Evolutionary conservation across 2,888 invertebrate genomes (phyloP), one percentile per base, ranked within the genome.

Genomic region (Ormyrus nitidulus): DNA sequence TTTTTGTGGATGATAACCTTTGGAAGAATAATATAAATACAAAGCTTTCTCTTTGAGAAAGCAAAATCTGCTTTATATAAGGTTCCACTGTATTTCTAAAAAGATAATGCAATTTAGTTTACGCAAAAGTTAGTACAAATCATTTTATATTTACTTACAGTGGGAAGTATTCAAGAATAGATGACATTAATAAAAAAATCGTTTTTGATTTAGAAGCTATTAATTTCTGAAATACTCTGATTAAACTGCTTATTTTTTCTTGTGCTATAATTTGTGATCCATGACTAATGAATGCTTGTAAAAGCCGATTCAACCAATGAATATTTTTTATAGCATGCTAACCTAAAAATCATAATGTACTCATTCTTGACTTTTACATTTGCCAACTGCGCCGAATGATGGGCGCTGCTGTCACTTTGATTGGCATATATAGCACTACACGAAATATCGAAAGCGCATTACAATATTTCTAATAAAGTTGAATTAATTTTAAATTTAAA

Each of bases 171-270:
- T 95, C 95, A 64, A 99, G 93, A 86, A 99, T 93, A 65, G 94
- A 94, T 88, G 97, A 96, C 84, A 99, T 93, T 9, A 99, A 92
- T 87, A 96, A 94, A 91, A 99, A 99, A 6, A 90, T 99, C 99
- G 88, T 99, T 97, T 0, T n/a, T n/a, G 95, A 93, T 91, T 98
- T 98, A 0, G 98, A 98, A 0, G 98, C 96, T 82, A 99, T 96
- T 87, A 99, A 92, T 91, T 99, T 98, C 90, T 99, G 99, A 91
- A 98, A 99, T 8, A 99, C 96, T 1, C 99, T 99, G 64, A 99
- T 92, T 85, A 98, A 93, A 1, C 95, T 95, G 86, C 93, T 94
- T 93, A 96, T 91, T 90, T 96, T 95, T 62, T 94, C 94, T 77
- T 94, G 90, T 7, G 92, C 92, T 11, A 94, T 92, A 71, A 97